Conservation (phyloP, 2,113 vertebrate genomes). For the Thalassarche chlororhynchos region DNA sequence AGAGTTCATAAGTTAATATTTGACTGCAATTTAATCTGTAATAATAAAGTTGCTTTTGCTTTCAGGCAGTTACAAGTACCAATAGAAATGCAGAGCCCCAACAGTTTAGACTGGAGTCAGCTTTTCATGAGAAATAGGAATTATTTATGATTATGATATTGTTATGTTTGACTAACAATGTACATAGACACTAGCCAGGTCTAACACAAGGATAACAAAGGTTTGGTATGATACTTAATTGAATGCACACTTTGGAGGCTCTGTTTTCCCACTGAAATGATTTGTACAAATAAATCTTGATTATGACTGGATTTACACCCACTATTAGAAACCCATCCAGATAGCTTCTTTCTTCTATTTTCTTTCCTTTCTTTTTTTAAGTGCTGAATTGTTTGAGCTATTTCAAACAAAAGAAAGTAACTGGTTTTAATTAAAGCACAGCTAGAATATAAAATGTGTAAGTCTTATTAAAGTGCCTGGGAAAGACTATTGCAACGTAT, state of each 20-base stretch:
- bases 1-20: constrained; percentile 5
- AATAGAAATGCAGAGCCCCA: not conserved
- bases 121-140: constrained; percentile 43
- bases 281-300: constrained; percentile 48
- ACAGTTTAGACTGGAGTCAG: not conserved
- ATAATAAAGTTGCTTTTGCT: constrained; percentile 8
- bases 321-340: constrained; percentile 7
- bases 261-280: constrained; percentile 15
- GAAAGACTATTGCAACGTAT: not conserved
- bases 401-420: constrained; percentile 52
- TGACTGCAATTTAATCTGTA: constrained; percentile 13
- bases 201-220: constrained; percentile 42
- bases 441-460: constrained; percentile 16
- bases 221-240: constrained; percentile 19
- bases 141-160: constrained; percentile 25
- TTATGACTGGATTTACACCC: not conserved
- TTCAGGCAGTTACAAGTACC: not conserved
- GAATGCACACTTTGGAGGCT: constrained; percentile 15
- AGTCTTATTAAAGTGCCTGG: not conserved
- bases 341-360: constrained; percentile 22
- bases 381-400: not conserved
- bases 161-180: constrained; percentile 19
- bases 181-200: constrained; percentile 20
- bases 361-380: not conserved
- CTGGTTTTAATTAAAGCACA: constrained; percentile 53